Conservation (phyloP, 2,888 invertebrate species). For the Xestia xanthographa region DNA sequence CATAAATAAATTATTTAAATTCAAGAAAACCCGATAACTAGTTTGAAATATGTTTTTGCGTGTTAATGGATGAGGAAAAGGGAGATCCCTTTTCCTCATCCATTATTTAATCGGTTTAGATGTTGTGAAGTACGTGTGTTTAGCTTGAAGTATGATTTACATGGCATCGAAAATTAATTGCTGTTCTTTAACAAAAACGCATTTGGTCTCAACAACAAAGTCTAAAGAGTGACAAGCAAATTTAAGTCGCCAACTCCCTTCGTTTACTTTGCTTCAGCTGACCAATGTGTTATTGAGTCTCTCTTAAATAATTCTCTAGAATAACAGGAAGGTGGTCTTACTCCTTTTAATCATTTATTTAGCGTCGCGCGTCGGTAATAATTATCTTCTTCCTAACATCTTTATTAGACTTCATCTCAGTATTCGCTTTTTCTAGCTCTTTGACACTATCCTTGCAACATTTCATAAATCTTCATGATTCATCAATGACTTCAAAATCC, state of each 20-base stretch:
- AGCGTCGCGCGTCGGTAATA: too few species aligned
- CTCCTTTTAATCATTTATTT: neutral
- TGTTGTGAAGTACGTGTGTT: neutral
- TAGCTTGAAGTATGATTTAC: neutral
- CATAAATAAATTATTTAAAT: conserved; percentile 19
- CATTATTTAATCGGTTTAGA: conserved; percentile 14
- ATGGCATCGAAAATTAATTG: neutral
- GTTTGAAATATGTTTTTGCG: conserved; percentile 33
- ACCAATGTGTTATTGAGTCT: neutral
- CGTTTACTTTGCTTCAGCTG: neutral
- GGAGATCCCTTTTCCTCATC: too few species aligned
- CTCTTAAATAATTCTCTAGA: neutral
- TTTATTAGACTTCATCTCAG: neutral
- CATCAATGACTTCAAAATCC: neutral
- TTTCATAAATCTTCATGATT: neutral
- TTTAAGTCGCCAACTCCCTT: neutral
- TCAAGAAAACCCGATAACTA: conserved; percentile 30
- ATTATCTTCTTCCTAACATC: neutral
- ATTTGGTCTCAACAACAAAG: neutral
- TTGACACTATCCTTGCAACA: neutral
- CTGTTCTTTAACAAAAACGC: neutral
- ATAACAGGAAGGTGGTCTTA: neutral
- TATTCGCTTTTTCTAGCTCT: neutral
- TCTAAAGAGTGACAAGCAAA: neutral
- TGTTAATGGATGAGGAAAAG: conserved; percentile 35